Base-by-base conservation (phyloP, 37 sponge, comb jelly and placozoan species). In the Bolinopsis microptera region DNA sequence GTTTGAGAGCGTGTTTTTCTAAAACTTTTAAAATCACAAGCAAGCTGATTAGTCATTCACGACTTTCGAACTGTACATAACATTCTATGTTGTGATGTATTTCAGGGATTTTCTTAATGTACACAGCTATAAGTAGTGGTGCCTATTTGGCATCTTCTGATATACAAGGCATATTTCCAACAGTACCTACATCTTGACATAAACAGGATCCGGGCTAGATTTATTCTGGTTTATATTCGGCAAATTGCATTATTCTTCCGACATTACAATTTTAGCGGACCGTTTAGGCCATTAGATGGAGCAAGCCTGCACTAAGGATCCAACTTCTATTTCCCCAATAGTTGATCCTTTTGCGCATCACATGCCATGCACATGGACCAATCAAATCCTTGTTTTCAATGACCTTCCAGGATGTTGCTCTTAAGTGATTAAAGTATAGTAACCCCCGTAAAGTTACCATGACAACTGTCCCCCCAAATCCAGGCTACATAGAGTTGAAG, bases 401-500 rank as follows among this genome's bases (percentile, higher is more conserved):
- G 61, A 13, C 61, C 61, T 13, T 48, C 61, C 61, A 48, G 61
- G 61, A 48, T 48, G 61, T 48, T 48, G 61, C 61, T 13, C 13
- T 48, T 48, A 48, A 48, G 61, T 48, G 61, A 48, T 48, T 48
- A 48, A 13, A 48, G 61, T 48, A 48, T 48, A 48, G 61, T 48
- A 18, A 48, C 61, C 61, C 13, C 61, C 61, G 9, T 18, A 48
- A 5, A 13, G 61, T 48, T 48, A 18, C 61, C 61, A 48, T 48
- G 61, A 48, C 61, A 48, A 48, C 61, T 48, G 61, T 48, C 61
- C 61, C 61, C 13, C 13, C 13, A 18, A 8, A 24, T 5, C 21
- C 80, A 86, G 90, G 61, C 16, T 34, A 26, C 61, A 26, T 0
- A 38, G 90, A 27, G 22, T 86, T n/a, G 90, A 86, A 27, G 90